phyloP scores from a whole-genome alignment of 2,797 vertebrate species.

The Oceanodroma leucorhoa region DNA sequence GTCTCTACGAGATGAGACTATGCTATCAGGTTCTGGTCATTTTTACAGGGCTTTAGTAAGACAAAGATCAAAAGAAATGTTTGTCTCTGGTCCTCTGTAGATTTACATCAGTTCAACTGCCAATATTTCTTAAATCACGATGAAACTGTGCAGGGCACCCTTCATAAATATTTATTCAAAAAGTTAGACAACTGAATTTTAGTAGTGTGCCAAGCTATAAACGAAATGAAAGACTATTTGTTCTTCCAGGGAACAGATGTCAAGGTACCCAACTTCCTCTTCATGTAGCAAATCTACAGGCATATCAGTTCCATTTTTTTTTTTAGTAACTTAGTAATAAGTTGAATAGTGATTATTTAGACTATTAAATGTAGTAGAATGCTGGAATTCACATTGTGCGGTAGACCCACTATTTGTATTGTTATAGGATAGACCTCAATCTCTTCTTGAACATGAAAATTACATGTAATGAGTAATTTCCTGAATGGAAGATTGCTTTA shows the following conservation, averaged over 20 bases:
- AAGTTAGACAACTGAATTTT: constrained; percentile 65
- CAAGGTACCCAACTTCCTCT: constrained; percentile 14
- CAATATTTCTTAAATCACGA: constrained; percentile 73
- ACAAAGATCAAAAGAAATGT: constrained; percentile 81
- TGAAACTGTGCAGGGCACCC: constrained; percentile 70
- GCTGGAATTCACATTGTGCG: not conserved
- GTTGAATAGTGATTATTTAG: constrained; percentile 36
- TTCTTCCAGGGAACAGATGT: constrained; percentile 60
- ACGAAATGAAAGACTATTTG: constrained; percentile 61
- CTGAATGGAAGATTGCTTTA: constrained; percentile 44
- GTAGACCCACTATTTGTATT: constrained; percentile 40
- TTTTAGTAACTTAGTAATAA: constrained; percentile 1
- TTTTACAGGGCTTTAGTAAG: constrained; percentile 77
- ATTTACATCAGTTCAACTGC: constrained; percentile 78
- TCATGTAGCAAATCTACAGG: constrained; percentile 7
- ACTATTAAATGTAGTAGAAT: not conserved
- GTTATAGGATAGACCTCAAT: constrained; percentile 34
- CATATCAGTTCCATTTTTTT: constrained; percentile 1
- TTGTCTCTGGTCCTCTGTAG: constrained; percentile 78
- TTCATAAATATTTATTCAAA: constrained; percentile 72
- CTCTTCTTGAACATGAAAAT: constrained; percentile 55
- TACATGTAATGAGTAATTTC: constrained; percentile 61
- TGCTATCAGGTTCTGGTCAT: constrained; percentile 74
- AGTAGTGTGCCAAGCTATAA: constrained; percentile 65
- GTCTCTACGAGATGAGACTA: not conserved